Evolutionary conservation across 2,113 vertebrate species (phyloP), one percentile per base, ranked within the genome.

Genomic region (Eudyptes chrysolophus): DNA sequence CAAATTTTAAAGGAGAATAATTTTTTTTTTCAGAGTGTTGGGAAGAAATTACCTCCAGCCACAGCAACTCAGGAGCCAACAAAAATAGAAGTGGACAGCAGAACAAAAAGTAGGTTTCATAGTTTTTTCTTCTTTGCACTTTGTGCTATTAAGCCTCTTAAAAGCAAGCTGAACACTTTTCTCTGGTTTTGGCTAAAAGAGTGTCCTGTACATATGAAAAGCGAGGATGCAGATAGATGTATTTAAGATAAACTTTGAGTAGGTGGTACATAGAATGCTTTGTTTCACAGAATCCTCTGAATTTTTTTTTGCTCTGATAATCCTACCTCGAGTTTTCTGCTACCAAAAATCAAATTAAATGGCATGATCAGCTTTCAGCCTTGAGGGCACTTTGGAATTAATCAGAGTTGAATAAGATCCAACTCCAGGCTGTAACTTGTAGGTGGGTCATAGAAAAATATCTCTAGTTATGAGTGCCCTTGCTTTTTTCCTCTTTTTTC

Each of bases 11-110:
- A 97, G 84, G 62, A 87, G 66, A 93, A 87, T 94, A 55, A 83
- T 96, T 87, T 7, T 72, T 70, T 42, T 77, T 97, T 97, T 84
- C 97, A 99, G 99, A 97, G 82, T 86, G 97, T 97, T 92, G 99
- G 98, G 83, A 99, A 99, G 97, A 99, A 99, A 98, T 93, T 99
- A 82, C 97, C 97, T 77, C 93, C 98, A 95, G 83, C 97, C 49
- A 95, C 98, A 48, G 93, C 97, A 95, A 93, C 98, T 95, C 97
- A 98, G 92, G 99, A 99, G 95, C 97, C 98, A 32, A 97, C 98
- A 94, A 99, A 99, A 98, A 96, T 98, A 19, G 99, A 99, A 96
- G 98, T 98, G 82, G 99, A 99, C 90, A 98, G 95, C 98, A 99
- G 99, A 98, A 97, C 98, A 89, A 99, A 99, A 98, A 98, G 99